Conservation (phyloP, 2,888 invertebrate genomes). For the Scotopteryx bipunctaria region DNA sequence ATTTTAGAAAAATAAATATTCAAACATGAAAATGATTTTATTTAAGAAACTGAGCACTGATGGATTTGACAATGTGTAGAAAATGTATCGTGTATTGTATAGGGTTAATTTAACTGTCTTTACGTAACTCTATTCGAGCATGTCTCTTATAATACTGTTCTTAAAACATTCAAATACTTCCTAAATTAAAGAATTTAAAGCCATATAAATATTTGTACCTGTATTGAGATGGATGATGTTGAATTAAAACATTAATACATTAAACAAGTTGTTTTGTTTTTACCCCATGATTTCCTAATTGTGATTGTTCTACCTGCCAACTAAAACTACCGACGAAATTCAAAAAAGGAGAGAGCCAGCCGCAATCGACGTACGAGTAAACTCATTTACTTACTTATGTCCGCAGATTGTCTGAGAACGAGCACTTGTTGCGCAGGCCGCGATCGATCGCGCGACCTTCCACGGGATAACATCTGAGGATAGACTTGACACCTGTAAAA, state of each 20-base stretch:
- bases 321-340: too few species aligned
- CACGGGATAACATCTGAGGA: slow-evolving; percentile 20
- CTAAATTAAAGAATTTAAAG: slow-evolving; percentile 18
- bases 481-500: background rate
- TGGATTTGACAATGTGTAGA: slow-evolving; percentile 66
- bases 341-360: too few species aligned
- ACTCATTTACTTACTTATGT: slow-evolving; percentile 2
- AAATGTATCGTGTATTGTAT: slow-evolving; percentile 29
- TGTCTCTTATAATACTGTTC: slow-evolving; percentile 8
- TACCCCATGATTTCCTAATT: too few species aligned
- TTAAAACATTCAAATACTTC: slow-evolving; percentile 7
- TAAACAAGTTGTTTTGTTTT: slow-evolving; percentile 2
- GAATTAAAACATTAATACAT: slow-evolving; percentile 19
- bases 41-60: slow-evolving; percentile 56
- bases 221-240: slow-evolving; percentile 12
- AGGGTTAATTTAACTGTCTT: slow-evolving; percentile 27
- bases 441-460: slow-evolving; percentile 62
- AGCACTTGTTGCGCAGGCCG: slow-evolving; percentile 76
- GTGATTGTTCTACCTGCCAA: too few species aligned
- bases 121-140: slow-evolving; percentile 11
- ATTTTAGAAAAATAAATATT: too few species aligned
- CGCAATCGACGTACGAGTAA: too few species aligned
- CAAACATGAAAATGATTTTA: slow-evolving; percentile 4
- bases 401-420: slow-evolving; percentile 16
- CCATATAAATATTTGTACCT: slow-evolving; percentile 37